These are phyloP conservation scores for Brachirus orientalis DNA, from an alignment of 2,113 vertebrate genomes.

Conservation along the genomic window DNA sequence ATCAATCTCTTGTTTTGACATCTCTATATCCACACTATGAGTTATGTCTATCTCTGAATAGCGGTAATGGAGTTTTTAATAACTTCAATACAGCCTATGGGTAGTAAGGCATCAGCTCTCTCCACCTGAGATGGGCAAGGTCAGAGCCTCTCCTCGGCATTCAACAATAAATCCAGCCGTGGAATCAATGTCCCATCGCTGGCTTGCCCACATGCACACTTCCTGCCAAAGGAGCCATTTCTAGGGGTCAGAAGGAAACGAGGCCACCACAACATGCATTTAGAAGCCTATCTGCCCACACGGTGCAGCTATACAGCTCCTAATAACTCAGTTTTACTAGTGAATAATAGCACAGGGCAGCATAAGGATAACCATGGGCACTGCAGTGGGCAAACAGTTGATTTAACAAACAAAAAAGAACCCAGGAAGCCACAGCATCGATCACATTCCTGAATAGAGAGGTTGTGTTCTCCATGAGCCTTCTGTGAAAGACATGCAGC, in stretches of 20 bases:
- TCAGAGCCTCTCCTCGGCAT: conserved; percentile 70
- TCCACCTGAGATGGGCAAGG: conserved; percentile 72
- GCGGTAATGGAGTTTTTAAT: conserved; percentile 80
- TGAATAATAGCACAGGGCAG: conserved; percentile 23
- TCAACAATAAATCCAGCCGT: conserved; percentile 72
- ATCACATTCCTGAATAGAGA: conserved; percentile 21
- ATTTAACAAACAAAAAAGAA: conserved; percentile 30
- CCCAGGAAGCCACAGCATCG: conserved; percentile 31
- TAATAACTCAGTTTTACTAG: conserved; percentile 35
- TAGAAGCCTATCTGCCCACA: conserved; percentile 34
- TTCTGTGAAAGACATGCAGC: conserved; percentile 49
- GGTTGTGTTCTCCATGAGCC: conserved; percentile 50
- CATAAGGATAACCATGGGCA: conserved; percentile 7
- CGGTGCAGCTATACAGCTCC: background rate
- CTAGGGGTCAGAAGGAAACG: conserved; percentile 52
- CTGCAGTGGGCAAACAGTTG: conserved; percentile 1
- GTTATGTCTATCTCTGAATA: conserved; percentile 78
- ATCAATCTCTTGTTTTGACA: conserved; percentile 79
- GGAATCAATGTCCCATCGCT: conserved; percentile 63
- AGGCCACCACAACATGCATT: conserved; percentile 33
- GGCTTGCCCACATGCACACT: conserved; percentile 61
- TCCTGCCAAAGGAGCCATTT: conserved; percentile 61
- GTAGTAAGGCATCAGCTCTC: conserved; percentile 65
- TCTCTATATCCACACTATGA: conserved; percentile 76
- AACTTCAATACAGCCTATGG: conserved; percentile 73